These are phyloP conservation scores for Sinosuthora webbiana DNA, from an alignment of 2,113 vertebrate species.

Conservation along the genomic window DNA sequence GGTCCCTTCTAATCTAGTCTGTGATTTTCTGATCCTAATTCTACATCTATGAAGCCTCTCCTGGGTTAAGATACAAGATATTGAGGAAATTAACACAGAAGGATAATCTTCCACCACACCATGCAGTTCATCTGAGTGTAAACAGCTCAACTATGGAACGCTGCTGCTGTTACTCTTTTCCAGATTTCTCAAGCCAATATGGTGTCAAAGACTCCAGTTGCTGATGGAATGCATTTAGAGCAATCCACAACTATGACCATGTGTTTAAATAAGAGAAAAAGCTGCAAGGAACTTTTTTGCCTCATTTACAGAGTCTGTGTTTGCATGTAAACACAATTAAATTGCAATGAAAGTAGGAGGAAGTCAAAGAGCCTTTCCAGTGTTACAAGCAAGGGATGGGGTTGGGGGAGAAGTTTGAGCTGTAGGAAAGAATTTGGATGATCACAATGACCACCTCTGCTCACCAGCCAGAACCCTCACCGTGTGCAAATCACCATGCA, in stretches of 20 bases:
- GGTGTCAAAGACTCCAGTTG: neutral
- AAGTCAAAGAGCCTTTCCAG: neutral
- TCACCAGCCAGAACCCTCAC: slow-evolving; percentile 64
- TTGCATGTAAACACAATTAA: neutral
- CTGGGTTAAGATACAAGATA: neutral
- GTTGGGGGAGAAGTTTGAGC: neutral
- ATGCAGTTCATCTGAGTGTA: neutral
- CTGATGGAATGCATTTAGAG: neutral
- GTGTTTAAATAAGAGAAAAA: neutral
- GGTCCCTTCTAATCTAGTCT: neutral
- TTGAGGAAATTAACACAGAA: neutral
- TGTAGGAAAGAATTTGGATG: neutral
- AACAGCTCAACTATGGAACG: neutral
- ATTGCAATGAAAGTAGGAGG: neutral
- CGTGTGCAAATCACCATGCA: slow-evolving; percentile 99
- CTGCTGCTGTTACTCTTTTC: neutral
- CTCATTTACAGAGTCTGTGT: neutral
- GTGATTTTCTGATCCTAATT: neutral
- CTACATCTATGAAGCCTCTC: neutral
- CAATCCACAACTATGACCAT: neutral
- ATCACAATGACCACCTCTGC: neutral
- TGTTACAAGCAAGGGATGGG: neutral
- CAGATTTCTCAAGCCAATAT: neutral
- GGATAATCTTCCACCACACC: neutral
- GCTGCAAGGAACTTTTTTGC: neutral